Evolutionary conservation across 2,888 invertebrate species (phyloP), one percentile per base, ranked within the genome.

Genomic region (Drosophila mimica): DNA sequence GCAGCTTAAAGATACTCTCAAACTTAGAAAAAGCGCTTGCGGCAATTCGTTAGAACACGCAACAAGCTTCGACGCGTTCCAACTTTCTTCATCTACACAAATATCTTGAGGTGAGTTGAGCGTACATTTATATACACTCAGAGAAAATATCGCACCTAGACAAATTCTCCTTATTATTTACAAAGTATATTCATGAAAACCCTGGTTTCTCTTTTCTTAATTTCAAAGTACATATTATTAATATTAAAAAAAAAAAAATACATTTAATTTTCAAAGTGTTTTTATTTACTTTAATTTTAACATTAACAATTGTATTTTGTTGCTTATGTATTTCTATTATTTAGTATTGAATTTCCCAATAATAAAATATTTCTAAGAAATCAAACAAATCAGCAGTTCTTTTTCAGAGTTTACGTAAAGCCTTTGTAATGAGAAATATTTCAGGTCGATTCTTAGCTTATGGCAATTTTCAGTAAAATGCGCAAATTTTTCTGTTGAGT

Each of bases 41-140:
- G 75, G 88, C 76, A 8, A 49, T 81, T 85, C 88, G 81, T 85
- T 85, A 85, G 77, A 72, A 62, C 78, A 76, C 70, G 67, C 66
- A 70, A 52, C 62, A 51, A 75, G 73, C 81, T 81, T 74, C 72
- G 56, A 84, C 85, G 85, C 88, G 85, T 40, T 61, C 57, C 30
- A 62, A 28, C 63, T 73, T 43, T 46, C 38, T 40, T n/a, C 40
- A 11, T 46, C 46, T 46, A 1, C 2, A n/a, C 71, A 59, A 59
- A 54, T 40, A 49, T 49, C 65, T 51, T 64, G 56, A 79, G 79
- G 79, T 78, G 70, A 48, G 67, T 20, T 63, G 34, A 38, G 28
- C 0, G 28, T 48, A 40, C 49, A 34, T 28, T 7, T 49, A n/a
- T 36, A 54, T 30, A 54, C 36, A 46, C 46, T 46, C 2, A 4